These are phyloP conservation scores for Zeuzera pyrina DNA, from an alignment of 2,888 invertebrate species.

Conservation along the genomic window DNA sequence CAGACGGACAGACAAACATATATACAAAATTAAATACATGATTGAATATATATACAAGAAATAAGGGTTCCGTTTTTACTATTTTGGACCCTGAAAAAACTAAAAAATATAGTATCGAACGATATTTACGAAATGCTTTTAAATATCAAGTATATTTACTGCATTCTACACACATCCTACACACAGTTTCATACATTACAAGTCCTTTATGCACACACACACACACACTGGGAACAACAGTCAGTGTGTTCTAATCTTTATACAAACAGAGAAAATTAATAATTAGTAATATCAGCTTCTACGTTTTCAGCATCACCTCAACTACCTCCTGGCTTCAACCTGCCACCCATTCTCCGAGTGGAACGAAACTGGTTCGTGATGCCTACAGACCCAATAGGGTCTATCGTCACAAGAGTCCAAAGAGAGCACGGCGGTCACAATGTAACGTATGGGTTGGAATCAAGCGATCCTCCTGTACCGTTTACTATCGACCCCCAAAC, in stretches of 20 bases:
- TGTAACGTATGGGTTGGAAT: conserved; percentile 80
- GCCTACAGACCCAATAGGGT: conserved; percentile 81
- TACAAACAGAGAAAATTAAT: neutral
- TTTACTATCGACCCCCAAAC: conserved; percentile 83
- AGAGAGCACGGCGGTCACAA: conserved; percentile 78
- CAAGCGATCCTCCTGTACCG: conserved; percentile 73
- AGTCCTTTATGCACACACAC: no score
- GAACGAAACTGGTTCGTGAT: conserved; percentile 83
- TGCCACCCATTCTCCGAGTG: conserved; percentile 80
- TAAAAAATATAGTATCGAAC: no score
- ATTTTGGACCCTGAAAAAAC: no score
- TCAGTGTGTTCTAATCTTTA: neutral
- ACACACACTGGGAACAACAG: neutral
- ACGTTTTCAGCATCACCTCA: conserved; percentile 57
- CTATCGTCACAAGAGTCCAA: conserved; percentile 78
- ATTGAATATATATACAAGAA: no score
- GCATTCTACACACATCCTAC: no score
- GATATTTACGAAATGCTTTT: no score
- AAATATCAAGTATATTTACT: no score
- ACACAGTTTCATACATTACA: no score
- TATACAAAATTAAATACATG: no score
- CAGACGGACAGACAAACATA: no score
- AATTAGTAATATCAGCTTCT: neutral
- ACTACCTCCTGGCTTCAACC: conserved; percentile 60
- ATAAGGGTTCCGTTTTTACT: no score